phyloP scores from a whole-genome alignment of 1,140 invertebrate genomes.

The Euschistus heros region DNA sequence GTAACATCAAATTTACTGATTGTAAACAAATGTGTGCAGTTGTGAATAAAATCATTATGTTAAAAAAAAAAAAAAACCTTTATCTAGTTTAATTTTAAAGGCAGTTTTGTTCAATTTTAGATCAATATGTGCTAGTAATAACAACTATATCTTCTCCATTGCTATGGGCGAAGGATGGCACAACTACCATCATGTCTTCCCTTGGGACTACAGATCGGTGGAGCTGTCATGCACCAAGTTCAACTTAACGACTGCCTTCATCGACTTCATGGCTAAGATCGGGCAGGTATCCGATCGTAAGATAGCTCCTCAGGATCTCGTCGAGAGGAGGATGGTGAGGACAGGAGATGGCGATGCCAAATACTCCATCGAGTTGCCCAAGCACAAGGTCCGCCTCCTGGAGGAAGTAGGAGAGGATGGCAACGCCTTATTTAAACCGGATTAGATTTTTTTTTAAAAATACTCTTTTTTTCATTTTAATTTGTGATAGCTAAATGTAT shows the following conservation, averaged over 20 bases:
- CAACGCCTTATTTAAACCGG: too few species aligned
- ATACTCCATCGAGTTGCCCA: neutral
- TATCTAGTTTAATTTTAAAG: too few species aligned
- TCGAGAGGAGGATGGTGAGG: constrained; percentile 54
- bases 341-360: constrained; percentile 66
- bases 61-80: too few species aligned
- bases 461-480: too few species aligned
- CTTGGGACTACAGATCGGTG: constrained; percentile 67
- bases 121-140: constrained; percentile 47
- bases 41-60: too few species aligned
- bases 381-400: neutral
- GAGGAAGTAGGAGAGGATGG: too few species aligned
- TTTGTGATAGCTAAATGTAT: too few species aligned
- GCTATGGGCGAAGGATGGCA: constrained; percentile 52
- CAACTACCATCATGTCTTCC: constrained; percentile 76
- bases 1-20: too few species aligned
- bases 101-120: constrained; percentile 50
- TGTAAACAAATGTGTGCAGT: too few species aligned
- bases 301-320: constrained; percentile 37
- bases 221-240: constrained; percentile 56
- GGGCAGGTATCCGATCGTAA: constrained; percentile 75
- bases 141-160: constrained; percentile 36
- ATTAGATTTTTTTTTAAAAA: too few species aligned
- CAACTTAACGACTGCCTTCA: constrained; percentile 75
- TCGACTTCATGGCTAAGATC: constrained; percentile 70